These are phyloP conservation scores for Drosophila testacea DNA, from an alignment of 2,888 invertebrate genomes.

Conservation along the genomic window DNA sequence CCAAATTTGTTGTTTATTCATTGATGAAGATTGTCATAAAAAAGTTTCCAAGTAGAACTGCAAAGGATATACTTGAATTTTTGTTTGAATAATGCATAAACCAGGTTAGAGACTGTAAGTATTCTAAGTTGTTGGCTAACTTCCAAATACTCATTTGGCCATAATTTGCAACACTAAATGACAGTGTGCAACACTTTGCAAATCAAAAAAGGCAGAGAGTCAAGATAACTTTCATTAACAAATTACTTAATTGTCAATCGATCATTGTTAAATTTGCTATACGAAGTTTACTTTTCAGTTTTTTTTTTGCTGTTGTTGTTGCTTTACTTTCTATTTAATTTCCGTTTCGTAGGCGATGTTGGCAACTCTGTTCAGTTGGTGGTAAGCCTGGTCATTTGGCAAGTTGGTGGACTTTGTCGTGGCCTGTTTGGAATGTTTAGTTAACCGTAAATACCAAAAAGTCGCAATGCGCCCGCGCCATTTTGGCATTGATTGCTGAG, in stretches of 20 bases:
- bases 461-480: constrained; percentile 74
- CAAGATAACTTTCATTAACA: constrained; percentile 13
- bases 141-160: constrained; percentile 2
- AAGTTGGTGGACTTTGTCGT: constrained; percentile 55
- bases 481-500: constrained; percentile 75
- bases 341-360: not conserved
- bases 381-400: constrained; percentile 27
- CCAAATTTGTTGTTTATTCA: too few relatives aligned
- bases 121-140: not conserved
- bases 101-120: not conserved
- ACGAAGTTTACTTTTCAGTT: not conserved
- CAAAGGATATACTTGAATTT: not conserved
- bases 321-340: constrained; percentile 4
- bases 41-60: not conserved
- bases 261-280: not conserved
- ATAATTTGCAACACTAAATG: constrained; percentile 21
- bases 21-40: not conserved
- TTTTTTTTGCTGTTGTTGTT: not conserved
- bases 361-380: constrained; percentile 28
- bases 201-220: not conserved
- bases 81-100: not conserved
- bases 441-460: constrained; percentile 75
- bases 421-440: constrained; percentile 73
- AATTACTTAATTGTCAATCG: constrained; percentile 8
- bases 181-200: constrained; percentile 29